phyloP scores from a whole-genome alignment of 2,113 vertebrate species.

The Seriola dumerili region DNA sequence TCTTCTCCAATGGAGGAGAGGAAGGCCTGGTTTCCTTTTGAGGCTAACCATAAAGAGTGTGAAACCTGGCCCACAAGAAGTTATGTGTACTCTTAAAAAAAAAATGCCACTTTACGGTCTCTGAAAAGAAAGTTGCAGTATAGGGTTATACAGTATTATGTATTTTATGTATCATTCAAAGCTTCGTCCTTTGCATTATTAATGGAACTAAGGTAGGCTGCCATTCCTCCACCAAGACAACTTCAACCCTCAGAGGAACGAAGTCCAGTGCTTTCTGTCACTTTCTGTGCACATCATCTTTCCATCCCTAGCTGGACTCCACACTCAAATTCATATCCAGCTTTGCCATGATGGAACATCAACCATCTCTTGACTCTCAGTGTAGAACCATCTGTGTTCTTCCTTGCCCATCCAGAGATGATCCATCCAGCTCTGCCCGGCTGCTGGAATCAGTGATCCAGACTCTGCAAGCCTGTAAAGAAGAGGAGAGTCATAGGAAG shows the following conservation, averaged over 20 bases:
- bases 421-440: conserved; percentile 33
- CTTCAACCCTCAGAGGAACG: background rate
- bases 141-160: background rate
- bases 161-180: conserved; percentile 5
- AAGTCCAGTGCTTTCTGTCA: conserved; percentile 20
- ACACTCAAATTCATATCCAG: conserved; percentile 24
- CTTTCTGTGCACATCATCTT: conserved; percentile 7
- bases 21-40: conserved; percentile 56
- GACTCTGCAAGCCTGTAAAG: conserved; percentile 56
- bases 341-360: conserved; percentile 42
- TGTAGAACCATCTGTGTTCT: conserved; percentile 54
- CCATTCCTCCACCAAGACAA: background rate
- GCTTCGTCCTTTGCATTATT: conserved; percentile 7
- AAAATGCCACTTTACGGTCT: conserved; percentile 13
- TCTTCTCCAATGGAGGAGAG: conserved; percentile 35
- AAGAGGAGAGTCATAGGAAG: conserved; percentile 59
- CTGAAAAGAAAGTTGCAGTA: background rate
- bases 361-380: conserved; percentile 41
- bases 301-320: conserved; percentile 38
- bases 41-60: conserved; percentile 38
- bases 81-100: conserved; percentile 16
- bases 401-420: conserved; percentile 36
- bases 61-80: conserved; percentile 46
- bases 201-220: background rate
- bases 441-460: conserved; percentile 64